Base-by-base conservation (phyloP, 2,888 invertebrate species). In the Lapara coniferarum region DNA sequence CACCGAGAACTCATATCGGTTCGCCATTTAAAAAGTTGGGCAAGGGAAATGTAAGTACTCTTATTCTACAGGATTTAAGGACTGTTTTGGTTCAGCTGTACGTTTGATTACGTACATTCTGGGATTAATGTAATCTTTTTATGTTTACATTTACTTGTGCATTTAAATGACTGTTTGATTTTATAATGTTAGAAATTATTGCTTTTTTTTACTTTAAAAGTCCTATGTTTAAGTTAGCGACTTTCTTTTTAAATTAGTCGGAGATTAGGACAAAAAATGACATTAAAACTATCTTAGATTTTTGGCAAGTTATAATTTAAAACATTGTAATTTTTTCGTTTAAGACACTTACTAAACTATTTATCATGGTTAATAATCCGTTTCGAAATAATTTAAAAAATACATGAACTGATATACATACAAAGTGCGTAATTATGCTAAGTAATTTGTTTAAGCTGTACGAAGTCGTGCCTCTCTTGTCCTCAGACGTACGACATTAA, bases 1-100 rank as follows among this genome's bases (percentile, higher is more conserved):
- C 72, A 77, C 74, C 72, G 76, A 69, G 77, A 78, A 80, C 79
- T 88, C 88, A 88, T 76, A 71, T 67, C 57, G 49, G 63, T 73
- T 63, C 72, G 74, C 74, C 74, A 80, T 74, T 70, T 68, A 53
- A 49, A 49, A 19, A 8, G 63, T 13, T 1, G 13, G 1, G 7
- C 1, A 19, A 2, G 19, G 0, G 49, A 63, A 19, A 46, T 63
- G 19, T 16, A 46, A 49, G 19, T 16, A 6, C 0, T 6, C 13
- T 63, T 19, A 2, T 19, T 46, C 0, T 13, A 46, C 13, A 19
- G 19, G 10, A 10, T 7, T 0, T 46, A 63, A 46, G 46, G 49
- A 7, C 19, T n/a, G 12, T 46, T 63, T 63, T 63, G 12, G 7
- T 4, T 63, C 12, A 16, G n/a, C 46, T 49, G 16, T 13, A 2